Evolutionary conservation across 2,888 invertebrate species (phyloP).

Genomic region (Heliconius ismenius): DNA sequence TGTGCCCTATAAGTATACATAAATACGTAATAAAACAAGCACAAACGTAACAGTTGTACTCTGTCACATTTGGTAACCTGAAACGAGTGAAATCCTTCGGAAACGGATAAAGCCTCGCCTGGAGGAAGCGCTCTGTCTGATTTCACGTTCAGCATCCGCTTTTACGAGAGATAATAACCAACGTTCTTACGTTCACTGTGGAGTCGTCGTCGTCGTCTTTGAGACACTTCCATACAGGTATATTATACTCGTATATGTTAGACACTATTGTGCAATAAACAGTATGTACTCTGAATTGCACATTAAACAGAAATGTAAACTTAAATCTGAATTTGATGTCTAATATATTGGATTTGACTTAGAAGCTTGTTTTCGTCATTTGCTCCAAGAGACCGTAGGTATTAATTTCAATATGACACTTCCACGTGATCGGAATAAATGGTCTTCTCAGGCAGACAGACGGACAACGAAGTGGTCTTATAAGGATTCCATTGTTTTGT

Average conservation of each 20-base stretch:
- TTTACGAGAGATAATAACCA: conserved; percentile 27
- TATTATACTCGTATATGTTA: not conserved
- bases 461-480: too few species aligned
- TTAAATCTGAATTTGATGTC: too few species aligned
- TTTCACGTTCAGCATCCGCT: conserved; percentile 23
- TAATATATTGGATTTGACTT: too few species aligned
- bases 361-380: too few species aligned
- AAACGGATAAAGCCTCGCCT: conserved; percentile 29
- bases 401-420: too few species aligned
- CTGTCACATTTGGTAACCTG: conserved; percentile 26
- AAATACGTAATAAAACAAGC: not conserved
- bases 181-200: not conserved
- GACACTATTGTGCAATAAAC: not conserved
- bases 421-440: too few species aligned
- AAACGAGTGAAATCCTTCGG: conserved; percentile 28
- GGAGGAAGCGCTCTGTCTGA: conserved; percentile 22
- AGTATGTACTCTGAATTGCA: too few species aligned
- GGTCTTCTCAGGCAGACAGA: too few species aligned
- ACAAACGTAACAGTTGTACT: conserved; percentile 18
- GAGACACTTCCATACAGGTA: not conserved
- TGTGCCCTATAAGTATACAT: not conserved
- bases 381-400: too few species aligned
- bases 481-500: too few species aligned
- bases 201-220: too few species aligned
- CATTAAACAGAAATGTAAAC: too few species aligned